phyloP scores from a whole-genome alignment of 2,888 invertebrate species.

The Apotomis capreana region DNA sequence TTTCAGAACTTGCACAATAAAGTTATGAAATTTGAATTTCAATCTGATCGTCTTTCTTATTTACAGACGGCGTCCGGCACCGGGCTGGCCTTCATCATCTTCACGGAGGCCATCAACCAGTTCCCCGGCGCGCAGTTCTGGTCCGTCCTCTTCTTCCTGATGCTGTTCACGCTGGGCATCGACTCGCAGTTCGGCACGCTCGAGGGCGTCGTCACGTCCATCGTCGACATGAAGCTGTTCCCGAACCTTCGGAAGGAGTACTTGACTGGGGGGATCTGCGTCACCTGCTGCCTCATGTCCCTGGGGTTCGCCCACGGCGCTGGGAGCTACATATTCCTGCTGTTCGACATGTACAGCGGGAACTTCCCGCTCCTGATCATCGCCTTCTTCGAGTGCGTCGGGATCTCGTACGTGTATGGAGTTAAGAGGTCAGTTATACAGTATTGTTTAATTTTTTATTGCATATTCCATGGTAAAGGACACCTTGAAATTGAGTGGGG shows the following conservation, averaged over 20 bases:
- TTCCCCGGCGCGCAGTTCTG: constrained; percentile 98
- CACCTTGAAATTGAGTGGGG: no score
- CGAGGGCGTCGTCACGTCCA: constrained; percentile 97
- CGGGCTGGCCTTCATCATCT: constrained; percentile 97
- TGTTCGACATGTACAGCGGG: constrained; percentile 97
- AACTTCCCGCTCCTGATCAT: constrained; percentile 96
- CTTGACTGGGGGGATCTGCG: constrained; percentile 91
- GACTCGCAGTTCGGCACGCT: constrained; percentile 98
- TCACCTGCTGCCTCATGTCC: constrained; percentile 91
- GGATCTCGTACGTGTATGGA: constrained; percentile 97
- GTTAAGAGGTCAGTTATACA: constrained; percentile 88
- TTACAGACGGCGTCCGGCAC: constrained; percentile 97
- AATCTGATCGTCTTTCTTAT: not conserved
- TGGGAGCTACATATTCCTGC: constrained; percentile 95
- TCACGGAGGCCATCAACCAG: constrained; percentile 98
- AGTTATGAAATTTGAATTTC: not conserved
- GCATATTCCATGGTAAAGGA: no score
- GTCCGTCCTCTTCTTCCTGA: constrained; percentile 97
- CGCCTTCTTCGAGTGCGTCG: constrained; percentile 95
- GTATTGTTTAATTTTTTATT: constrained; percentile 3
- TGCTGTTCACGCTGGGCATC: constrained; percentile 98
- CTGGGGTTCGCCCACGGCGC: constrained; percentile 96
- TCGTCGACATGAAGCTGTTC: constrained; percentile 97
- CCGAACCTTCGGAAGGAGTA: constrained; percentile 95
- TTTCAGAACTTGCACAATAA: not conserved